These are phyloP conservation scores for Papilio dardanus DNA, from an alignment of 1,140 invertebrate species.

Conservation along the genomic window DNA sequence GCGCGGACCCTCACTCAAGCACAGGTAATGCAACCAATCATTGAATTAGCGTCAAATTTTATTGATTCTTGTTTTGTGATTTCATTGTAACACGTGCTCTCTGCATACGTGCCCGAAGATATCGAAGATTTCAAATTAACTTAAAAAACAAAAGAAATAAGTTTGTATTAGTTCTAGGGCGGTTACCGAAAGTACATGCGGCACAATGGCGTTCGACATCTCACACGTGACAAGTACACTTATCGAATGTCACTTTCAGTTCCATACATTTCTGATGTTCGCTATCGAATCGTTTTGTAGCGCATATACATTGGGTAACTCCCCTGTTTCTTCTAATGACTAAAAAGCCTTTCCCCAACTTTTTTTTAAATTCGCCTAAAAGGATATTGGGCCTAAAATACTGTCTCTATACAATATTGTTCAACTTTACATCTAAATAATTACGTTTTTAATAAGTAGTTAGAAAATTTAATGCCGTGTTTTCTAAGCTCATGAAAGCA, in stretches of 20 bases:
- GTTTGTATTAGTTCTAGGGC: too few species aligned
- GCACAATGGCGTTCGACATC: too few species aligned
- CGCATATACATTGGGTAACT: too few species aligned
- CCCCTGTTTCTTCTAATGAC: too few species aligned
- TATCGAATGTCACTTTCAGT: too few species aligned
- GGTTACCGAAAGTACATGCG: too few species aligned
- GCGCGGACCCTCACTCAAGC: constrained; percentile 63
- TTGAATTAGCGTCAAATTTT: constrained; percentile 73
- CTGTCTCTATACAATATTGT: neutral
- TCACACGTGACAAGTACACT: too few species aligned
- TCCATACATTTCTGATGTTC: too few species aligned
- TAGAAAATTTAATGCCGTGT: neutral
- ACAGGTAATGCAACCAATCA: constrained; percentile 71
- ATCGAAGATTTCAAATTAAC: neutral
- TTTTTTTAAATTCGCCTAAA: too few species aligned
- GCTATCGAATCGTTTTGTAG: too few species aligned
- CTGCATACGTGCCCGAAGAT: neutral
- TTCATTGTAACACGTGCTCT: constrained; percentile 41
- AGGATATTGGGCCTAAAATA: too few species aligned
- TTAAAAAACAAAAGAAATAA: neutral
- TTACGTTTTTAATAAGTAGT: neutral
- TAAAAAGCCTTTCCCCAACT: too few species aligned
- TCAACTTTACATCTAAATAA: neutral
- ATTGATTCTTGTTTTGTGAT: constrained; percentile 67
- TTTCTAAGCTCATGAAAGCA: constrained; percentile 30